Evolutionary conservation across 2,113 vertebrate genomes (phyloP), one percentile per base, ranked within the genome.

Genomic region (Prionailurus viverrinus): DNA sequence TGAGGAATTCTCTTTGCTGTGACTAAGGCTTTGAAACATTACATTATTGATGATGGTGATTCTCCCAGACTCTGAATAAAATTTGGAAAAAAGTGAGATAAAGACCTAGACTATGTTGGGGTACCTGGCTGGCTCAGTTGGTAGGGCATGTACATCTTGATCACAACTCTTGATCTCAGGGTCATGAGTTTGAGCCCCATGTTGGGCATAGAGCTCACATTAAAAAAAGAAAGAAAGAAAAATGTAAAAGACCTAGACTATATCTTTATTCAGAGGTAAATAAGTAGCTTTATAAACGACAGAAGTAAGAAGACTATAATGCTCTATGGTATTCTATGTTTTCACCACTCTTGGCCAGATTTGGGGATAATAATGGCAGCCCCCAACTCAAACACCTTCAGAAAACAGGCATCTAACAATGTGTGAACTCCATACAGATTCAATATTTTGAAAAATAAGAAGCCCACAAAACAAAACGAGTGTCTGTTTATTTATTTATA

Each of bases 11-110:
- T 58, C 58, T 55, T n/a, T 80, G 48, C 51, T 51, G 29, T 89
- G 13, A 69, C 4, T 31, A 76, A 39, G 10, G 25, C n/a, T 95
- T 88, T 95, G 39, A 92, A 89, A 97, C n/a, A 86, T 45, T 69
- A 9, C n/a, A 83, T 66, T 21, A 3, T 61, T 78, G 73, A 63
- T 36, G 51, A 10, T 53, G 55, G 41, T 45, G 29, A 69, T 81
- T 76, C 76, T 51, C 31, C 63, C 48, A 92, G 58, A 58, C 36
- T 86, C 23, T 8, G 61, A 16, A 61, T 51, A 93, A 63, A 91
- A 91, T 80, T 53, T 91, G 16, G 7, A 80, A 36, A 89, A 33
- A 65, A 61, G 4, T 8, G 5, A 96, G 33, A 79, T 66, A 96
- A 53, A 85, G 39, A 88, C 33, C 48, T 84, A 78, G 73, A 65